A percentile compares a stretch with the other conserved stretches of the same genome.
phyloP scores from a whole-genome alignment of 2,113 vertebrate species.

The Apodemus speciosus region DNA sequence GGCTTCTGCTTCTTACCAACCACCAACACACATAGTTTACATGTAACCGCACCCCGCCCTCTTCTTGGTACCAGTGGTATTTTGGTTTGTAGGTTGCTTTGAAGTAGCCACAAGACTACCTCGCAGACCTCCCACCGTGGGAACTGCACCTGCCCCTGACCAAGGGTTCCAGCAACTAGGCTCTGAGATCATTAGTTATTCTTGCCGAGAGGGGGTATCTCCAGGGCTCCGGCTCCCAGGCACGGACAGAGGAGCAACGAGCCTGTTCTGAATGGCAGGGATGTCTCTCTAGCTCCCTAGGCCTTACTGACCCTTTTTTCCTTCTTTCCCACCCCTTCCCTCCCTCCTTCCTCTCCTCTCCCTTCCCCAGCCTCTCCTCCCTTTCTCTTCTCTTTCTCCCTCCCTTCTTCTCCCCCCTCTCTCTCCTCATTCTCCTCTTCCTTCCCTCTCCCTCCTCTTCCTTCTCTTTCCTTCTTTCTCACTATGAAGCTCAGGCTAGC shows the following conservation, averaged over 20 bases:
- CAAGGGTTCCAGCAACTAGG: not conserved
- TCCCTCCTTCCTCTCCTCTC: too few species aligned
- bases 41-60: not conserved
- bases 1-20: not conserved
- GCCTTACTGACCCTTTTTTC: not conserved
- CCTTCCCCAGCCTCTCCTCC: rapidly evolving
- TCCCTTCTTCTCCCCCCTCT: not conserved
- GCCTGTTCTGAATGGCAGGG: not conserved
- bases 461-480: not conserved
- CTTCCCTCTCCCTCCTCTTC: too few species aligned
- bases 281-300: not conserved
- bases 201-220: not conserved
- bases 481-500: not conserved
- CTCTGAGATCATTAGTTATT: not conserved
- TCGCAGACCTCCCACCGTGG: not conserved
- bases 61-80: not conserved
- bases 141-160: not conserved
- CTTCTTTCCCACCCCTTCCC: too few species aligned
- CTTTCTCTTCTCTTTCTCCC: too few species aligned
- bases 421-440: not conserved
- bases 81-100: not conserved
- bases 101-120: not conserved
- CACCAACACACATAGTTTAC: not conserved
- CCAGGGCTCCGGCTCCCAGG: not conserved
- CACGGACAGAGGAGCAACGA: not conserved